Evolutionary conservation across 1,140 invertebrate species (phyloP).

Genomic region (Eurosta solidaginis): DNA sequence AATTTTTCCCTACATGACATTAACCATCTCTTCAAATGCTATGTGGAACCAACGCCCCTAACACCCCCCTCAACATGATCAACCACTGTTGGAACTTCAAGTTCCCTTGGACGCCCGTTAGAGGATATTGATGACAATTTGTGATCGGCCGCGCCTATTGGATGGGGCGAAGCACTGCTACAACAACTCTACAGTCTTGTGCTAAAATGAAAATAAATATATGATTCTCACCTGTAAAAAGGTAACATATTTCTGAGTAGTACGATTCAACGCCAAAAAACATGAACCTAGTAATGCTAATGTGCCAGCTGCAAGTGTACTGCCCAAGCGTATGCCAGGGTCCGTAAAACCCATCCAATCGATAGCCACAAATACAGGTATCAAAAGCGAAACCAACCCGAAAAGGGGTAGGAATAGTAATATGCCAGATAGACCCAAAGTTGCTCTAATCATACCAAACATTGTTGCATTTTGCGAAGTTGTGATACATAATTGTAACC

Average conservation of each 20-base stretch:
- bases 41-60: too few species aligned
- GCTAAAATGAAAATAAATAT: constrained; percentile 5
- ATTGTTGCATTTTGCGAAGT: constrained; percentile 80
- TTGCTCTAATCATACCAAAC: constrained; percentile 76
- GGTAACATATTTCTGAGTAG: constrained; percentile 69
- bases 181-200: background rate
- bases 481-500: constrained; percentile 82
- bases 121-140: too few species aligned
- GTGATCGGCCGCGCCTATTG: too few species aligned
- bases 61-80: too few species aligned
- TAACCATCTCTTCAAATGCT: too few species aligned
- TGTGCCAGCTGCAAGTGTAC: constrained; percentile 64
- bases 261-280: constrained; percentile 66
- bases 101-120: too few species aligned
- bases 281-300: constrained; percentile 68
- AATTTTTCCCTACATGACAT: too few species aligned
- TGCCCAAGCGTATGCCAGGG: constrained; percentile 65
- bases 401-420: constrained; percentile 77
- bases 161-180: too few species aligned
- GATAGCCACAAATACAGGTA: constrained; percentile 73
- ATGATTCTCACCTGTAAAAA: constrained; percentile 64
- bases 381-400: constrained; percentile 72
- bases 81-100: too few species aligned
- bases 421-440: constrained; percentile 75
- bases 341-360: constrained; percentile 72